Conservation (phyloP, 2,797 vertebrate genomes). For the Phoebastria nigripes region DNA sequence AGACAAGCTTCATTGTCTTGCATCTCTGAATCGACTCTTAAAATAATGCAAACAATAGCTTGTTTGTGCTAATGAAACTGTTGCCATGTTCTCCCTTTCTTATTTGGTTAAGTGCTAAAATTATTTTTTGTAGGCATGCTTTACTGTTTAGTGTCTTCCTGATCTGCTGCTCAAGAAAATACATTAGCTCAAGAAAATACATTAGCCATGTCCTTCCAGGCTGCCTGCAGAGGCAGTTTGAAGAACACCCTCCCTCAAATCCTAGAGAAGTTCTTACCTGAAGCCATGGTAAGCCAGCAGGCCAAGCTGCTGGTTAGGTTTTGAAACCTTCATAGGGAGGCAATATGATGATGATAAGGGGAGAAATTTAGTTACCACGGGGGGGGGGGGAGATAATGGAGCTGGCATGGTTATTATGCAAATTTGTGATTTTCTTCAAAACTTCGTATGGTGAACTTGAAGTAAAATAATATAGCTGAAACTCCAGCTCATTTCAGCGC, state of each 20-base stretch:
- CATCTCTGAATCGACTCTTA: background rate
- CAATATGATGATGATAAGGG: background rate
- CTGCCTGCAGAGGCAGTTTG: background rate
- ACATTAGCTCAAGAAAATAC: background rate
- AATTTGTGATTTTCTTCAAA: background rate
- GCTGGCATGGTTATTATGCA: background rate
- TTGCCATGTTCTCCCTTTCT: background rate
- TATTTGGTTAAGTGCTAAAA: background rate
- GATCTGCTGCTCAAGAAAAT: background rate
- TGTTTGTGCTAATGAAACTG: background rate
- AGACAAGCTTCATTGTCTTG: background rate
- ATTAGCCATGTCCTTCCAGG: background rate
- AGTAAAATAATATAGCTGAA: background rate
- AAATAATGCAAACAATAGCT: background rate
- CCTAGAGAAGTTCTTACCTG: background rate
- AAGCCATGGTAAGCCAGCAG: background rate
- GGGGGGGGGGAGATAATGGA: too few relatives aligned
- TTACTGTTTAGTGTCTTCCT: background rate
- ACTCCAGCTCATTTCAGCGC: too few relatives aligned
- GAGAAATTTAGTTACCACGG: background rate
- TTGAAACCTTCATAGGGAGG: background rate
- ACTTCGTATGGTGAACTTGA: background rate
- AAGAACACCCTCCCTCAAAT: background rate
- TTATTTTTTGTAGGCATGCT: background rate
- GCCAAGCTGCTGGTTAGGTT: background rate